Percentiles rank a stretch among this genome's conserved stretches.
Evolutionary conservation across 2,797 vertebrate genomes (phyloP).

Genomic region (Helostoma temminkii): DNA sequence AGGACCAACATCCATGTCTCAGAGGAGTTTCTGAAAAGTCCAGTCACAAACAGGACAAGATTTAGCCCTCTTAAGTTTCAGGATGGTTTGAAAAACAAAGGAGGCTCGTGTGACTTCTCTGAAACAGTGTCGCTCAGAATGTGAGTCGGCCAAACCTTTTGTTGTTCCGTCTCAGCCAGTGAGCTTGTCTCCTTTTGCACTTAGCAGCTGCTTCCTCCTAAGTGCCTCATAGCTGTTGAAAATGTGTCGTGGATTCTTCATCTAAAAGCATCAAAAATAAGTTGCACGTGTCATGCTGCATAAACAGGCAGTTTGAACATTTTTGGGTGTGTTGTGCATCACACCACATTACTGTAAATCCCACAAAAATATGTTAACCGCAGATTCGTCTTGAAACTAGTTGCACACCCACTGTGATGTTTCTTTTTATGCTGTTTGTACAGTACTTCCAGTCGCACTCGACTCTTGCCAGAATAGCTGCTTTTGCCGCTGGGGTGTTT

Average conservation of each 20-base stretch:
- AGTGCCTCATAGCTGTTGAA: not conserved
- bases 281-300: not conserved
- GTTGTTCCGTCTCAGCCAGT: not conserved
- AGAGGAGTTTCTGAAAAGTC: conserved; percentile 50
- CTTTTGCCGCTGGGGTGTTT: conserved; percentile 56
- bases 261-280: not conserved
- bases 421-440: conserved; percentile 21
- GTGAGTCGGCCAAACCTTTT: conserved; percentile 22
- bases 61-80: conserved; percentile 48
- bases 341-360: not conserved
- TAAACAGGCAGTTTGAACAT: not conserved
- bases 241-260: not conserved
- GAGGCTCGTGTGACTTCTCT: conserved; percentile 43
- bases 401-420: conserved; percentile 10
- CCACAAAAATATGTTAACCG: conserved; percentile 14
- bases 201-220: not conserved
- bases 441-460: conserved; percentile 34
- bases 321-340: not conserved
- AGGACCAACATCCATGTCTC: conserved; percentile 24
- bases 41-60: not conserved
- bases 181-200: not conserved
- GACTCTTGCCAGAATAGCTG: conserved; percentile 64
- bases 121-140: conserved; percentile 42
- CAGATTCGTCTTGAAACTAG: conserved; percentile 3
- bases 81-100: conserved; percentile 60